Base-by-base conservation (phyloP, 2,888 invertebrate species). In the Trissolcus brochymenae region DNA sequence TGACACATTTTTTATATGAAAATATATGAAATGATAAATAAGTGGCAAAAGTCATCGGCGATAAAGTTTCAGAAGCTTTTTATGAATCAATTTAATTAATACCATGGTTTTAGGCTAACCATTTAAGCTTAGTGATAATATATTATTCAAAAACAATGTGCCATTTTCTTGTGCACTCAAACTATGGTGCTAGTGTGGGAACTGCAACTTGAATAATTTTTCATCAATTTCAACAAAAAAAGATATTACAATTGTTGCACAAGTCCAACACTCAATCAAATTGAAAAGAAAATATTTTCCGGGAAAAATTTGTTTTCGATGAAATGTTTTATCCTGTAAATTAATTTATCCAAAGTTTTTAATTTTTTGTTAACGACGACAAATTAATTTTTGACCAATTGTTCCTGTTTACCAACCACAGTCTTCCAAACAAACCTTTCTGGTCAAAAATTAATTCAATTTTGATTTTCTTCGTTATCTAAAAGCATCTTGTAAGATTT, bases 151-250 rank as follows among this genome's bases (percentile, higher is more conserved):
- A 77, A 71, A 78, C 56, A 55, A 73, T 67, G 78, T 81, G 78
- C 79, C 74, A 76, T 76, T 78, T 72, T 72, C 70, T 78, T 78
- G 79, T 80, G 81, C 79, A 78, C 81, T 80, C 66, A 55, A 66
- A 60, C 66, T 76, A 80, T 80, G 81, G 81, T 80, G 81, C 79
- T 81, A 79, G 1, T 29, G 29, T 40, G 60, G 76, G 62, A 19
- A 19, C 19, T 19, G 19, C 2, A 80, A 78, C 40, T 49, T 29
- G 29, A 29, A 29, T 29, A 29, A 29, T 29, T 29, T 29, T 29
- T 29, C 29, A 29, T 7, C 19, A 19, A 19, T 19, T 19, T 19
- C 19, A 19, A 19, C 2, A 19, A 19, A 40, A 40, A 40, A 40
- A 40, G 11, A 6, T 7, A 40, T 43, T 43, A 6, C 43, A 6